These are phyloP conservation scores for Ciconia boyciana DNA, from an alignment of 2,113 vertebrate species.

Conservation along the genomic window DNA sequence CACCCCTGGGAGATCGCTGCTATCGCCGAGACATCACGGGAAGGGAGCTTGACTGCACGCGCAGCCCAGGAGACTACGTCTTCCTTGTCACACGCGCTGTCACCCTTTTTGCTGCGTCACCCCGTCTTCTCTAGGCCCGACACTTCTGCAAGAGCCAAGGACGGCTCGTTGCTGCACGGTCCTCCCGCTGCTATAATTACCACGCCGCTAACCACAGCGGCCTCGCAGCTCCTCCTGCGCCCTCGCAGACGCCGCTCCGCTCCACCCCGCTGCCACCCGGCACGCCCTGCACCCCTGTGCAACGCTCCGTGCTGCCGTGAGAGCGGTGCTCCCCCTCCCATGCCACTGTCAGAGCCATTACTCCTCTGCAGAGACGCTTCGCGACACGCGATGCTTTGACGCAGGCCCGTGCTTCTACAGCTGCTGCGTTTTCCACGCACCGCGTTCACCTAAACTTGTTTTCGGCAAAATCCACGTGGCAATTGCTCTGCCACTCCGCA, in stretches of 20 bases:
- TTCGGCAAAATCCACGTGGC: not conserved
- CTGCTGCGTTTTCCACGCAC: not conserved
- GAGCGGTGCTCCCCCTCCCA: not conserved
- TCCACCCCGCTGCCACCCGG: not conserved
- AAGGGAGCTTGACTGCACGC: not conserved
- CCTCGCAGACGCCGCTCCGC: not conserved
- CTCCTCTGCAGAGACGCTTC: not conserved
- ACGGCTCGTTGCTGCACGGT: rapidly evolving
- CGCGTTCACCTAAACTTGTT: too few species aligned
- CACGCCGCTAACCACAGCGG: not conserved
- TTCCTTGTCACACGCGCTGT: not conserved
- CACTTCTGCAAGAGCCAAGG: not conserved
- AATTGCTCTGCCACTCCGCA: not conserved
- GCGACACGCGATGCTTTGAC: not conserved
- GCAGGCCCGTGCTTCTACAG: not conserved
- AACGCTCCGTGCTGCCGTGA: not conserved
- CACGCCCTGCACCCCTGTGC: not conserved
- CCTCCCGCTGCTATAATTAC: not conserved
- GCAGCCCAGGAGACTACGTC: not conserved
- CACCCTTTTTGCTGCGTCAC: not conserved
- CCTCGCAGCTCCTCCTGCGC: not conserved
- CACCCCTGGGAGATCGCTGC: not conserved
- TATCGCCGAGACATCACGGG: not conserved
- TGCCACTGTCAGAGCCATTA: not conserved
- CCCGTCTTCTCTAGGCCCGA: not conserved